Conservation (phyloP, 2,888 invertebrate species). For the Anagyrus pseudococci region DNA sequence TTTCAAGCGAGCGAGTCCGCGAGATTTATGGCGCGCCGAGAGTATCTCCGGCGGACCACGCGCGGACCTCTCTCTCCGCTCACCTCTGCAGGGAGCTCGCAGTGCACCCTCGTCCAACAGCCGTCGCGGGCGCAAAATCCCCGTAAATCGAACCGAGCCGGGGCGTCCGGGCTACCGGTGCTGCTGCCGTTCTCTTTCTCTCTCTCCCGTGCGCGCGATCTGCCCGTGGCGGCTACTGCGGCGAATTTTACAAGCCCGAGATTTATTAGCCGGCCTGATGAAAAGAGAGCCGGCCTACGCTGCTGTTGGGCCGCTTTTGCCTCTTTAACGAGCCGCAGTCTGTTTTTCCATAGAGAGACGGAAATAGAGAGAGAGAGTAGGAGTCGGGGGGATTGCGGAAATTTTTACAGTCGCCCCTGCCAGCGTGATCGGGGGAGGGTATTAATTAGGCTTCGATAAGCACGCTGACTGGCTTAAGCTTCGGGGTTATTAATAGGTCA, state of each 20-base stretch:
- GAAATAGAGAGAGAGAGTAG: too few species aligned
- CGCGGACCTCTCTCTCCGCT: neutral
- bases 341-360: too few species aligned
- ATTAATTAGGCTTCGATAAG: constrained; percentile 31
- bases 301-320: constrained; percentile 6
- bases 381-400: neutral
- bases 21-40: constrained; percentile 40
- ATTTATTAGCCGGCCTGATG: constrained; percentile 32
- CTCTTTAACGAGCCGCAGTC: constrained; percentile 10
- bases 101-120: too few species aligned
- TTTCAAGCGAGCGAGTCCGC: constrained; percentile 39
- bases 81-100: neutral
- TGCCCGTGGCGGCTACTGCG: constrained; percentile 30
- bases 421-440: neutral
- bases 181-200: too few species aligned
- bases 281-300: constrained; percentile 23
- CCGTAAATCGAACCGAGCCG: constrained; percentile 35
- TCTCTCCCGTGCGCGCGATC: neutral
- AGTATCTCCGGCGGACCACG: too few species aligned
- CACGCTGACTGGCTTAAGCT: constrained; percentile 8
- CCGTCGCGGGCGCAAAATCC: constrained; percentile 21
- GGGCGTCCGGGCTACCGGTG: too few species aligned
- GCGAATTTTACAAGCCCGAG: constrained; percentile 33
- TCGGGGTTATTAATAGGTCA: constrained; percentile 14
- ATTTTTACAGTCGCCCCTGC: constrained; percentile 2